Percentiles rank a stretch among this genome's conserved stretches.
Evolutionary conservation across 2,797 vertebrate species (phyloP).

Genomic region (Helarctos malayanus): DNA sequence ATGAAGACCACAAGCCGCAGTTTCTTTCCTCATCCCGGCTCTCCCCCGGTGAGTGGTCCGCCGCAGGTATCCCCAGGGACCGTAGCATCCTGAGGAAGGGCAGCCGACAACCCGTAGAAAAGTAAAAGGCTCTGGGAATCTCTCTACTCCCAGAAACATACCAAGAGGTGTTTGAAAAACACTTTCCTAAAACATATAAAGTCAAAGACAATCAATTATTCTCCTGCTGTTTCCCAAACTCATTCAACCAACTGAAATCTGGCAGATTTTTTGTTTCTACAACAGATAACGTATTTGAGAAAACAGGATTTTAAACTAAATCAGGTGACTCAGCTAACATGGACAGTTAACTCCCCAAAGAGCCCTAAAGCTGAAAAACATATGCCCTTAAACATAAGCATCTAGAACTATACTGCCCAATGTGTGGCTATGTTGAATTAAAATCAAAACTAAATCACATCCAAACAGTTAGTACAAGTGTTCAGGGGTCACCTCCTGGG

Average conservation of each 20-base stretch:
- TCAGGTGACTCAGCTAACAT: not conserved
- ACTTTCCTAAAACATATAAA: constrained; percentile 36
- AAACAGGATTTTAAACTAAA: constrained; percentile 30
- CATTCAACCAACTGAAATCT: constrained; percentile 29
- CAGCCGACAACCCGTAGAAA: not conserved
- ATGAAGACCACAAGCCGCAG: not conserved
- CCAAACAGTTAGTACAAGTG: not conserved
- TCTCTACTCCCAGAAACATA: constrained; percentile 3
- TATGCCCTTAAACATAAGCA: not conserved
- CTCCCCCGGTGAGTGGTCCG: too few species aligned
- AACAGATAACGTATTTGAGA: constrained; percentile 16
- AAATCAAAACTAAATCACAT: constrained; percentile 43
- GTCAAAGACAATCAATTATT: not conserved
- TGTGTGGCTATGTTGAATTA: not conserved
- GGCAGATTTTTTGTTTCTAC: not conserved
- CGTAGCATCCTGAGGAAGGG: not conserved
- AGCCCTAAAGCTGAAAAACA: not conserved
- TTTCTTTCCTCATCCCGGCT: not conserved
- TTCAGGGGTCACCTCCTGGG: not conserved
- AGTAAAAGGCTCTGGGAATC: not conserved
- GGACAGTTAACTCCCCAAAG: not conserved
- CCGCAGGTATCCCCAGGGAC: not conserved
- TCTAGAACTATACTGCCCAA: not conserved
- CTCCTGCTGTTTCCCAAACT: constrained; percentile 2
- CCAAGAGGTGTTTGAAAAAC: not conserved